These are phyloP conservation scores for Thamnophis elegans DNA, from an alignment of 2,797 vertebrate genomes.

Conservation along the genomic window DNA sequence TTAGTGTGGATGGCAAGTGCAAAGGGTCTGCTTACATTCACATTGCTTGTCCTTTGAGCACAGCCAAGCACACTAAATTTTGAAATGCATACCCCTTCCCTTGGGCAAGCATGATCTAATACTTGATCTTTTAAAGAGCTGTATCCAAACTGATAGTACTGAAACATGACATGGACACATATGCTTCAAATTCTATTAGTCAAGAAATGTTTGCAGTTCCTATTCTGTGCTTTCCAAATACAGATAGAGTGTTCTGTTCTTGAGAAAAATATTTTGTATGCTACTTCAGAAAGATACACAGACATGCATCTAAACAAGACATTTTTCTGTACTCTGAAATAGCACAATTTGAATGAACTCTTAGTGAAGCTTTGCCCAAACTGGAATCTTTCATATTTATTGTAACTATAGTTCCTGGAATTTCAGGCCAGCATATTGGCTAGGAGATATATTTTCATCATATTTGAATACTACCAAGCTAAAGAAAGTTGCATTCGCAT, in stretches of 20 bases:
- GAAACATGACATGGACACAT: constrained; percentile 10
- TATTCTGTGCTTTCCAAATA: constrained; percentile 23
- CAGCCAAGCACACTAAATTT: background rate
- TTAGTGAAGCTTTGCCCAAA: background rate
- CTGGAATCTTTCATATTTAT: background rate
- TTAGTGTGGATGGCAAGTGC: background rate
- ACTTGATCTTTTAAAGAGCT: constrained; percentile 7
- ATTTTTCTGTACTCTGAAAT: background rate
- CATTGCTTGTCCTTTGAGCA: background rate
- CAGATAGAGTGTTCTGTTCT: background rate
- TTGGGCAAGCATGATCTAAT: background rate
- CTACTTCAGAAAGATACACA: background rate
- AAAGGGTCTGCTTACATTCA: background rate
- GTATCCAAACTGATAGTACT: constrained; percentile 12
- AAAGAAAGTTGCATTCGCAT: background rate
- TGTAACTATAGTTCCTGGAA: background rate
- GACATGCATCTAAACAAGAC: constrained; percentile 11
- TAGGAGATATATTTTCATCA: background rate
- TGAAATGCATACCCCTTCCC: background rate
- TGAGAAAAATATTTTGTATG: background rate
- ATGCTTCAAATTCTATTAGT: background rate
- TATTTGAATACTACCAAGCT: background rate
- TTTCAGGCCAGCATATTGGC: background rate
- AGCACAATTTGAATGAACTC: background rate
- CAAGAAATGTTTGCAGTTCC: constrained; percentile 1